Evolutionary conservation across 2,888 invertebrate genomes (phyloP).

Genomic region (Labia minor): DNA sequence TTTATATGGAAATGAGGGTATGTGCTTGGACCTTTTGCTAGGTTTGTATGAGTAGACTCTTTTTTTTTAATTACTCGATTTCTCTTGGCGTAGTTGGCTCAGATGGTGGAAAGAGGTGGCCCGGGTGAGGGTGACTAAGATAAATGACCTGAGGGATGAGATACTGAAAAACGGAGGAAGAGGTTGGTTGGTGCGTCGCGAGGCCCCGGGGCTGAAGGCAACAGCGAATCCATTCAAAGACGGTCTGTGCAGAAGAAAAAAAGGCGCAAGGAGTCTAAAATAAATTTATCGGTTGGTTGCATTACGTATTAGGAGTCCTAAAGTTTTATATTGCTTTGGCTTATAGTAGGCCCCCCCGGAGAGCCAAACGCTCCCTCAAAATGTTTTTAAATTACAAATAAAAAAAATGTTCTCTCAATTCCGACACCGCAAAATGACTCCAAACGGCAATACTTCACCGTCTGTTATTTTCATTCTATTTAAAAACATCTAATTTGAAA

Average conservation of each 20-base stretch:
- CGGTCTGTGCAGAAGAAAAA: background rate
- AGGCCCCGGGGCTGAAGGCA: background rate
- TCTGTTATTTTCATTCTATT: background rate
- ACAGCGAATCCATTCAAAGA: slow-evolving; percentile 17
- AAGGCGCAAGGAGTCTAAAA: slow-evolving; percentile 15
- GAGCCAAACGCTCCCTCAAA: background rate
- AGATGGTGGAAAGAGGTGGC: no score
- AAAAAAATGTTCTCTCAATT: slow-evolving; percentile 9
- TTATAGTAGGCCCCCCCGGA: background rate
- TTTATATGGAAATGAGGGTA: background rate
- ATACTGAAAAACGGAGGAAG: slow-evolving; percentile 7
- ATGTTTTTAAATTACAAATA: slow-evolving; percentile 3
- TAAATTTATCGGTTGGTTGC: slow-evolving; percentile 21
- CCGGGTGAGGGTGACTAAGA: slow-evolving; percentile 1
- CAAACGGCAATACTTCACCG: background rate
- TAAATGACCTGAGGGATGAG: background rate
- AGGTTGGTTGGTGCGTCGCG: background rate
- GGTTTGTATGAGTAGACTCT: background rate
- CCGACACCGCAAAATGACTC: no score
- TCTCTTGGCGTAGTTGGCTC: background rate
- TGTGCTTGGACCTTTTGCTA: background rate
- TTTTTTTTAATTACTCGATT: slow-evolving; percentile 7
- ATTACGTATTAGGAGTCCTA: slow-evolving; percentile 21
- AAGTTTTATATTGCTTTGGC: slow-evolving; percentile 19
- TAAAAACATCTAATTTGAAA: background rate